These are phyloP conservation scores for Vespertilio murinus DNA, from an alignment of 2,797 vertebrate species.

Conservation along the genomic window DNA sequence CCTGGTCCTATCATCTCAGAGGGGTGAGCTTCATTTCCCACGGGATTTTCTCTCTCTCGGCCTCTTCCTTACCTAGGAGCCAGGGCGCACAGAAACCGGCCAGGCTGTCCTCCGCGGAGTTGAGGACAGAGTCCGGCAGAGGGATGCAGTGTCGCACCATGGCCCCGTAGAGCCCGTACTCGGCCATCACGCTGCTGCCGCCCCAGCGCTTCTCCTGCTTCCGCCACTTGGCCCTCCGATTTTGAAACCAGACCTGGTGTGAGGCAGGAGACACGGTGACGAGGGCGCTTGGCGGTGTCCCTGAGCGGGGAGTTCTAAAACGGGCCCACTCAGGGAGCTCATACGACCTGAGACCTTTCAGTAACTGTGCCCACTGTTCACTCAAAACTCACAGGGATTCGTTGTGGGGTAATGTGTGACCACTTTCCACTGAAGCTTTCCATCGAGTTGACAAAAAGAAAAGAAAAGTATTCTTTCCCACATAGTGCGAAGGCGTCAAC, in stretches of 20 bases:
- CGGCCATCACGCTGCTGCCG: constrained; percentile 92
- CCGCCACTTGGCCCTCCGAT: constrained; percentile 92
- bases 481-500: not conserved
- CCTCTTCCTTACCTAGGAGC: constrained; percentile 89
- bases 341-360: not conserved
- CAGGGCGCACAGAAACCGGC: constrained; percentile 90
- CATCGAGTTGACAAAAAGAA: not conserved
- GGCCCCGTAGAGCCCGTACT: constrained; percentile 92
- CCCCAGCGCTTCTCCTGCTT: constrained; percentile 93
- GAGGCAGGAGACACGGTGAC: not conserved
- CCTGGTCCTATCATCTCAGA: not conserved
- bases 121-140: constrained; percentile 89
- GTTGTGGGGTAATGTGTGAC: not conserved
- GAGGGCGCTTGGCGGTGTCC: not conserved
- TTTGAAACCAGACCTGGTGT: constrained; percentile 93
- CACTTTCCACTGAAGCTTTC: not conserved
- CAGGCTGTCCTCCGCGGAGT: constrained; percentile 87
- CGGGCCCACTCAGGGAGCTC: not conserved
- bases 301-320: not conserved
- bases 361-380: not conserved
- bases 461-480: not conserved
- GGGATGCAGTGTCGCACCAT: constrained; percentile 94
- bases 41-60: not conserved
- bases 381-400: not conserved
- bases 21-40: not conserved